Evolutionary conservation across 2,113 vertebrate species (phyloP).

Genomic region (Lophochroa leadbeateri): DNA sequence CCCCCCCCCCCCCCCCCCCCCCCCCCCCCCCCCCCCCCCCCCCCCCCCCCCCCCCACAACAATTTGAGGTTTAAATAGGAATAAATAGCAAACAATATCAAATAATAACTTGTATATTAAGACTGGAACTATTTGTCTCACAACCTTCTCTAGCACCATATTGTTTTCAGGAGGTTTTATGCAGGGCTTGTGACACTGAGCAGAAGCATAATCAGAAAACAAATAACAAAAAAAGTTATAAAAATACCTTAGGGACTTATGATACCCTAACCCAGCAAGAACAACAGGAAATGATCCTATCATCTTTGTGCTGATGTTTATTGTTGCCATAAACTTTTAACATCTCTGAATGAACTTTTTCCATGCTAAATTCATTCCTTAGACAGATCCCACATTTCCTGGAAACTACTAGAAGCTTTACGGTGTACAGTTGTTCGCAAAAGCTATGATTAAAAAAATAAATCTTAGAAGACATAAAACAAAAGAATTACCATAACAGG

Average conservation of each 20-base stretch:
- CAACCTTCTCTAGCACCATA: neutral
- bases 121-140: neutral
- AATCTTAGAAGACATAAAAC: neutral
- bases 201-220: neutral
- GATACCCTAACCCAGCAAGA: neutral
- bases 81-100: neutral
- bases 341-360: neutral
- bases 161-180: accelerated
- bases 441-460: neutral
- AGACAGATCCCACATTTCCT: neutral
- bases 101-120: neutral
- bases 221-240: neutral
- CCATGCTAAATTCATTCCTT: neutral
- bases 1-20: too few relatives aligned
- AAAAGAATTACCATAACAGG: neutral
- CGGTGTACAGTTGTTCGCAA: neutral
- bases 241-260: neutral
- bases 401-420: neutral
- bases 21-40: too few relatives aligned
- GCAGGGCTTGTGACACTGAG: neutral
- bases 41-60: too few relatives aligned
- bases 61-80: neutral
- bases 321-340: neutral
- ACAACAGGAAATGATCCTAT: neutral
- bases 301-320: neutral